Evolutionary conservation across 2,888 invertebrate genomes (phyloP).

Genomic region (Hymenopus coronatus): DNA sequence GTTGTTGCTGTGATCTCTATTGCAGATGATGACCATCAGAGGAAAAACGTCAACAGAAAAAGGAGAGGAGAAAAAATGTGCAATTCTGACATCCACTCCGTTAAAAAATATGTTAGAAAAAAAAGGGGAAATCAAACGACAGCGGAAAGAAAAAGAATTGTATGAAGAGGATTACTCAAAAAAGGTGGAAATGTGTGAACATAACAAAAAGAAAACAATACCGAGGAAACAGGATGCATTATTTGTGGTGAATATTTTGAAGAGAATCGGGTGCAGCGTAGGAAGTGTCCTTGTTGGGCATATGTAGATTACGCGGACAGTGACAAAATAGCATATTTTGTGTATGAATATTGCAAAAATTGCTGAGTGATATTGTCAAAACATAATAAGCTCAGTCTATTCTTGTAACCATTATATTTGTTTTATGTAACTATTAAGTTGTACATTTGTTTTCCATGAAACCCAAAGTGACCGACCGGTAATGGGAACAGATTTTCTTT

Average conservation of each 20-base stretch:
- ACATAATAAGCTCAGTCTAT: too few relatives aligned
- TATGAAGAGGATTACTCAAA: not conserved
- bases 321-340: constrained; percentile 1
- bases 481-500: too few relatives aligned
- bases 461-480: too few relatives aligned
- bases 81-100: not conserved
- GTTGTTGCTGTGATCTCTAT: not conserved
- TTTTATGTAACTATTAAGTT: too few relatives aligned
- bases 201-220: not conserved
- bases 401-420: too few relatives aligned
- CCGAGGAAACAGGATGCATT: not conserved
- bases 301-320: not conserved
- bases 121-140: not conserved
- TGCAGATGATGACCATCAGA: not conserved
- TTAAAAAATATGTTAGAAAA: not conserved
- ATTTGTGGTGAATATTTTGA: not conserved
- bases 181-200: not conserved
- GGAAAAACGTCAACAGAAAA: not conserved
- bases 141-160: not conserved
- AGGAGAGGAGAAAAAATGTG: constrained; percentile 8
- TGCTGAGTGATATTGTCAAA: not conserved
- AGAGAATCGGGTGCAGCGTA: not conserved
- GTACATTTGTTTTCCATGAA: too few relatives aligned
- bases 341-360: not conserved
- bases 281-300: not conserved